A percentile compares a stretch with the other conserved stretches of the same genome.
These are phyloP conservation scores for Apodemus sylvaticus DNA, from an alignment of 2,113 vertebrate genomes.

Conservation along the genomic window DNA sequence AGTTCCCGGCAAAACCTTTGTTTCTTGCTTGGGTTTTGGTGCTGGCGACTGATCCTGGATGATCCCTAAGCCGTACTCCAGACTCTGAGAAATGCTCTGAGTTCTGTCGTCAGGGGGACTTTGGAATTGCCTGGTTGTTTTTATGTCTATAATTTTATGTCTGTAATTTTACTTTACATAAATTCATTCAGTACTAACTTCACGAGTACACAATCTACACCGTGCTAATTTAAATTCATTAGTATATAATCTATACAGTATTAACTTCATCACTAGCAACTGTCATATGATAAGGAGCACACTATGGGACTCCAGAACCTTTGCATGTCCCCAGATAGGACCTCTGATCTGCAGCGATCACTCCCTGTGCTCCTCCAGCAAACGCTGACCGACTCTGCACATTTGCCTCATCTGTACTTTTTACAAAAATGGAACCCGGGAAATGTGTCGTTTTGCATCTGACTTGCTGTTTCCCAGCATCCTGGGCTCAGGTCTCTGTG, in stretches of 20 bases:
- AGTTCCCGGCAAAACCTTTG: background rate
- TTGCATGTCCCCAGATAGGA: background rate
- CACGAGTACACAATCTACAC: too few relatives aligned
- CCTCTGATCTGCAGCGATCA: too few relatives aligned
- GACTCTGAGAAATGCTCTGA: background rate
- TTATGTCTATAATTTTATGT: background rate
- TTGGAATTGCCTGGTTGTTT: background rate
- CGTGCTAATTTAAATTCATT: background rate
- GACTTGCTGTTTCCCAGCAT: background rate
- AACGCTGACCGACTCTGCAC: background rate
- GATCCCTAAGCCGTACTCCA: background rate
- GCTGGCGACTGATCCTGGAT: background rate
- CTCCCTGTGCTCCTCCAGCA: background rate
- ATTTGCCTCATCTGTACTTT: background rate
- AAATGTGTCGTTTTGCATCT: background rate
- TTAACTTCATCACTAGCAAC: background rate
- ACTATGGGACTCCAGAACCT: background rate
- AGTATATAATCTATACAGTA: background rate
- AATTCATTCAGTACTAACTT: background rate
- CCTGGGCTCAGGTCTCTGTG: too few relatives aligned
- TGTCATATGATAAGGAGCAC: too few relatives aligned
- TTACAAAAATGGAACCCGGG: background rate
- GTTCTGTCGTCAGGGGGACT: background rate
- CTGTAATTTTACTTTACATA: background rate
- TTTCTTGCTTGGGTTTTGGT: background rate